These are phyloP conservation scores for Metaphire vulgaris DNA, from an alignment of 1,140 invertebrate species.

Conservation along the genomic window DNA sequence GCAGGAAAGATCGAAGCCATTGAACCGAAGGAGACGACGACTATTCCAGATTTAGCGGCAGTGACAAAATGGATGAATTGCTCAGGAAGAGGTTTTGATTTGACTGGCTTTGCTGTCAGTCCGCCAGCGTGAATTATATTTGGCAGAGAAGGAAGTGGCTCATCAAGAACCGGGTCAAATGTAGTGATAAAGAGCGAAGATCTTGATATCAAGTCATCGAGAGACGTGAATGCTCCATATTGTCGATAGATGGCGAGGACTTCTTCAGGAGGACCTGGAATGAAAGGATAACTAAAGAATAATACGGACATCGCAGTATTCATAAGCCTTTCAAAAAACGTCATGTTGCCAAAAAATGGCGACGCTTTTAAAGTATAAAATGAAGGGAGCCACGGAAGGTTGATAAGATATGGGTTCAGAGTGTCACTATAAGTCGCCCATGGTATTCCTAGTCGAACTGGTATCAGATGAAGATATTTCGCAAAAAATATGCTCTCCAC, in stretches of 20 bases:
- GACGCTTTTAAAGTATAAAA: background rate
- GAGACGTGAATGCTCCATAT: background rate
- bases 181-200: constrained; percentile 1
- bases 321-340: constrained; percentile 12
- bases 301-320: constrained; percentile 7
- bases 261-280: background rate
- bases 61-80: background rate
- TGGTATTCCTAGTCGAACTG: constrained; percentile 6
- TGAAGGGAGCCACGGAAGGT: constrained; percentile 9
- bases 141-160: background rate
- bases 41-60: background rate
- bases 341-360: background rate
- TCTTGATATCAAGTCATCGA: constrained; percentile 4
- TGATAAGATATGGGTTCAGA: constrained; percentile 7
- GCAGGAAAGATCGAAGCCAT: background rate
- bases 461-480: constrained; percentile 11
- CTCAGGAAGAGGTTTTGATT: background rate
- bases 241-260: constrained; percentile 1
- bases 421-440: constrained; percentile 13
- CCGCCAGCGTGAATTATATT: constrained; percentile 18
- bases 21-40: constrained; percentile 17
- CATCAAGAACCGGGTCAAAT: background rate
- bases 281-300: background rate
- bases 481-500: constrained; percentile 11
- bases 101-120: constrained; percentile 6